These are phyloP conservation scores for Limenitis camilla DNA, from an alignment of 2,888 invertebrate genomes.

Conservation along the genomic window DNA sequence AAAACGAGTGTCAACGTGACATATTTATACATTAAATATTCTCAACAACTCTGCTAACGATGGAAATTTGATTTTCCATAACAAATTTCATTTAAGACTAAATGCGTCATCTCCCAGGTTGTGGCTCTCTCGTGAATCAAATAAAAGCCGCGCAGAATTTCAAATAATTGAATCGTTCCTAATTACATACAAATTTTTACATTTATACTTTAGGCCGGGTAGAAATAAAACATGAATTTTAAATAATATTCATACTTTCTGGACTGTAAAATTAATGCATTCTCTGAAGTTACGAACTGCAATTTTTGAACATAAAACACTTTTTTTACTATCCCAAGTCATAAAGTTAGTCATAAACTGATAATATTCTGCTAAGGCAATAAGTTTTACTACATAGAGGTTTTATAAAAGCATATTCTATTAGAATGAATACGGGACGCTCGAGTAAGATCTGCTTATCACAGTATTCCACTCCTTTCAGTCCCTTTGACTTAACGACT, in stretches of 20 bases:
- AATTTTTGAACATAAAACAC: no score
- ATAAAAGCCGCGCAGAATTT: conserved; percentile 26
- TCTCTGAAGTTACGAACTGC: no score
- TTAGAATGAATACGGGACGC: neutral
- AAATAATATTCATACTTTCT: no score
- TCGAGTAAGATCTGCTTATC: conserved; percentile 5
- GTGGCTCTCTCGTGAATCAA: conserved; percentile 27
- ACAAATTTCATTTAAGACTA: conserved; percentile 34
- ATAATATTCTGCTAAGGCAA: no score
- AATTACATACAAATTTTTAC: neutral
- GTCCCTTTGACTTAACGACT: neutral
- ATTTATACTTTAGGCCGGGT: neutral
- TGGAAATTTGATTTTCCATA: conserved; percentile 37
- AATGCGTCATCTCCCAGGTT: conserved; percentile 25
- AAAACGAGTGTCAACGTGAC: neutral
- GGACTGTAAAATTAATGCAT: no score
- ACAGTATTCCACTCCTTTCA: conserved; percentile 5
- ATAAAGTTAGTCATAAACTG: no score
- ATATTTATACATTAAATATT: neutral
- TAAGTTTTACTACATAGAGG: neutral
- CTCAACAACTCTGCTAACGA: conserved; percentile 19
- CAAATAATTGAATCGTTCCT: conserved; percentile 18
- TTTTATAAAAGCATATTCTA: neutral
- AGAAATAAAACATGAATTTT: no score
- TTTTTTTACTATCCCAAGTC: no score